Percentiles rank a stretch among this genome's conserved stretches.
phyloP scores from a whole-genome alignment of 2,797 vertebrate species.

The Sebastiscus tertius region DNA sequence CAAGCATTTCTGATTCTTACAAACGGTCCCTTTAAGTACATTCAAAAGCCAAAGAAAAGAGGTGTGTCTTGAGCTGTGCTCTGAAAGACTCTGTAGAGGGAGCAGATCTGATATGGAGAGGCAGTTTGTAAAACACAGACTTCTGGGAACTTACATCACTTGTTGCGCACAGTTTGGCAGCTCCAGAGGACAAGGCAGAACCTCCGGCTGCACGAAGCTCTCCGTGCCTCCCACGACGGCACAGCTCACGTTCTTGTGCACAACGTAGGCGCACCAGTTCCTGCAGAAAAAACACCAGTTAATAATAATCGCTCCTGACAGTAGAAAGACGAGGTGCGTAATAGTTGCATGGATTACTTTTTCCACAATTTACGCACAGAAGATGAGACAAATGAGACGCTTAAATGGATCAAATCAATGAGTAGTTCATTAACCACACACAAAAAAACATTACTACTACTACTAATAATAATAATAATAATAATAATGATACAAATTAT shows the following conservation, averaged over 20 bases:
- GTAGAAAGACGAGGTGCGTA: not conserved
- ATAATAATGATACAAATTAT: too few species aligned
- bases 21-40: too few species aligned
- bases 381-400: not conserved
- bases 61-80: too few species aligned
- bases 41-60: too few species aligned
- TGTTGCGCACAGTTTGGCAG: slow-evolving; percentile 88
- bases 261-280: slow-evolving; percentile 97
- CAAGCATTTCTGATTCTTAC: too few species aligned
- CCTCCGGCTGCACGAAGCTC: slow-evolving; percentile 88
- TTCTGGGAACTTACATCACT: slow-evolving; percentile 84
- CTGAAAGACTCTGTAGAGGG: too few species aligned
- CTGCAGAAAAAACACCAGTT: slow-evolving; percentile 66
- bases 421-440: not conserved
- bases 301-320: not conserved
- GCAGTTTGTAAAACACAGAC: not conserved
- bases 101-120: too few species aligned
- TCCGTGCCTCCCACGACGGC: slow-evolving; percentile 89
- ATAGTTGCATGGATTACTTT: not conserved
- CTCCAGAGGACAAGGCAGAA: slow-evolving; percentile 81
- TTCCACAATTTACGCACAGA: not conserved
- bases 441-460: too few species aligned
- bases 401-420: not conserved
- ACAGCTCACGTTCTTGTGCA: slow-evolving; percentile 94
- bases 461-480: too few species aligned